Conservation (phyloP, 2,888 invertebrate species). For the Barypeithes pellucidus region DNA sequence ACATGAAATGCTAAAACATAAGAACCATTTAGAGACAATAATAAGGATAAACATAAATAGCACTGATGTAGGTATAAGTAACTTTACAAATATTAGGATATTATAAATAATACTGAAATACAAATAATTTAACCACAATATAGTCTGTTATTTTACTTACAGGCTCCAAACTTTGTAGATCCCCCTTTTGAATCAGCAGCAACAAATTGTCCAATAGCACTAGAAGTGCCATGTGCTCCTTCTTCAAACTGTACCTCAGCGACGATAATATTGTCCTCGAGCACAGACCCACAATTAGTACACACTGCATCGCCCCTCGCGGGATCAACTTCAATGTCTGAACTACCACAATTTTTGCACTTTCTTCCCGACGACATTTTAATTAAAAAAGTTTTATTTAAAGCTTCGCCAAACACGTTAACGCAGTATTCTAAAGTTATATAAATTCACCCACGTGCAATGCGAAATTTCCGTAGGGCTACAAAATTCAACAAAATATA, state of each 20-base stretch:
- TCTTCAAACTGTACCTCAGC: constrained; percentile 98
- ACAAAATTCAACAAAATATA: too few relatives aligned
- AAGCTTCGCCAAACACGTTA: not conserved
- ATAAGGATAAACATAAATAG: too few relatives aligned
- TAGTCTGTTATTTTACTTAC: constrained; percentile 68
- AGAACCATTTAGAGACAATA: too few relatives aligned
- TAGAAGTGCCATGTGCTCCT: constrained; percentile 88
- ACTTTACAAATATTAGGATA: too few relatives aligned
- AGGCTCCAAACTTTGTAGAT: constrained; percentile 85
- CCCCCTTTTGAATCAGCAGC: constrained; percentile 91
- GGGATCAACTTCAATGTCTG: constrained; percentile 95
- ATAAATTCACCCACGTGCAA: too few relatives aligned
- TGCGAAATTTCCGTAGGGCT: too few relatives aligned
- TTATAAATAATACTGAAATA: too few relatives aligned
- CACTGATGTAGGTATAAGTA: too few relatives aligned
- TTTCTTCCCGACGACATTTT: constrained; percentile 79
- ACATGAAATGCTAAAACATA: constrained; percentile 80
- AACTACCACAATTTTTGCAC: constrained; percentile 90
- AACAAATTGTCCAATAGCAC: constrained; percentile 95
- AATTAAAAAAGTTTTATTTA: not conserved
- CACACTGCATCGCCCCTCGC: constrained; percentile 97
- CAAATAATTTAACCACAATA: too few relatives aligned
- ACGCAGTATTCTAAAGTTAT: too few relatives aligned
- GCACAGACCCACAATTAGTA: constrained; percentile 94
- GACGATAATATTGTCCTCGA: constrained; percentile 97